These are phyloP conservation scores for Pyrochroa serraticornis DNA, from an alignment of 2,888 invertebrate genomes.

Conservation along the genomic window DNA sequence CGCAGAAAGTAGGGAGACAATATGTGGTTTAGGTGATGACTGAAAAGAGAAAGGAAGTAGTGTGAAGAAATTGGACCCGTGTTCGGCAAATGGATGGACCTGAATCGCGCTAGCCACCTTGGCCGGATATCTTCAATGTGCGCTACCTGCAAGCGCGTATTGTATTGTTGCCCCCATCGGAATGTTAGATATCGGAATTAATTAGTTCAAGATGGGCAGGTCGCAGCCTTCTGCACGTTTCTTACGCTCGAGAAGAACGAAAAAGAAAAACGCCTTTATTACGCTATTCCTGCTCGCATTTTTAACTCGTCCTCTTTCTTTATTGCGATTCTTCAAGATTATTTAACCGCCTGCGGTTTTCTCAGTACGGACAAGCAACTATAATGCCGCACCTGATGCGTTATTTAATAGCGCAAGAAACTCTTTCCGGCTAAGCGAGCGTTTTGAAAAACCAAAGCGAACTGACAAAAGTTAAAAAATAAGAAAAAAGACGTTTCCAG, in stretches of 20 bases:
- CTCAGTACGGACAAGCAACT: not conserved
- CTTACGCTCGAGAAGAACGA: constrained; percentile 19
- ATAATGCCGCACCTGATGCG: not conserved
- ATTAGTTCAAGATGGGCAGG: constrained; percentile 44
- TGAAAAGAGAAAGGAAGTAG: too few species aligned
- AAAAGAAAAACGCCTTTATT: constrained; percentile 37
- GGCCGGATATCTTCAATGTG: constrained; percentile 6
- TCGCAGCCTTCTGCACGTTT: constrained; percentile 37
- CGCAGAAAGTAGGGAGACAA: too few species aligned
- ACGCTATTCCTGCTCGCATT: constrained; percentile 34
- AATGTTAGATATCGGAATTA: constrained; percentile 49
- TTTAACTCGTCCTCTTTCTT: not conserved
- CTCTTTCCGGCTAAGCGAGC: not conserved
- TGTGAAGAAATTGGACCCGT: not conserved
- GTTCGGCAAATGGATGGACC: not conserved
- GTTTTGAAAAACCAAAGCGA: not conserved
- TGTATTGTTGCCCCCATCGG: constrained; percentile 36
- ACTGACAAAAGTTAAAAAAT: not conserved
- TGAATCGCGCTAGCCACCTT: not conserved
- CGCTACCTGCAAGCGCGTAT: constrained; percentile 8
- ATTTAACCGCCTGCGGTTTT: not conserved
- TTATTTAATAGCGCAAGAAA: not conserved
- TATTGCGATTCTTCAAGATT: too few species aligned
- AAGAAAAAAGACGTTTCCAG: too few species aligned
- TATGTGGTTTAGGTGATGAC: too few species aligned